These are phyloP conservation scores for Rhegmatorhina hoffmannsi DNA, from an alignment of 2,113 vertebrate genomes.

Conservation along the genomic window DNA sequence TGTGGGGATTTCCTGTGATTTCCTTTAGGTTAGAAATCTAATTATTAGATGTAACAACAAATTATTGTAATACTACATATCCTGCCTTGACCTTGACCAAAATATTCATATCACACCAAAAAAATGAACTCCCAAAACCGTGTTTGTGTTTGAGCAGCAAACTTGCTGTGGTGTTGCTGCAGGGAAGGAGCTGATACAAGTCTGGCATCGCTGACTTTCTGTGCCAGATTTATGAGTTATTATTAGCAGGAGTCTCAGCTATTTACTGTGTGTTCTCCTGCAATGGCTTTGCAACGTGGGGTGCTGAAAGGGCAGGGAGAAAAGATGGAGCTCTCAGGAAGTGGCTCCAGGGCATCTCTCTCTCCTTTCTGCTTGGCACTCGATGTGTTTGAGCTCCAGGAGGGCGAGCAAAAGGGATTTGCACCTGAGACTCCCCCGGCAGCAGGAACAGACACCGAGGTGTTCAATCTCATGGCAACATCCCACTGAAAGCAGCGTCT, in stretches of 20 bases:
- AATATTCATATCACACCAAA: background rate
- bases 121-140: background rate
- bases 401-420: background rate
- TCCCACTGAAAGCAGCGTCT: background rate
- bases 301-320: background rate
- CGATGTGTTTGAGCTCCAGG: background rate
- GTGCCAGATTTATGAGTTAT: background rate
- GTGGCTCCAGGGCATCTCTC: background rate
- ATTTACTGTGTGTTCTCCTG: background rate
- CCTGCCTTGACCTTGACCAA: background rate
- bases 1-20: background rate
- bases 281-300: background rate
- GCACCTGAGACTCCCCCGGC: background rate
- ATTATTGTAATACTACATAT: background rate
- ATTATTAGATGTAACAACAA: background rate
- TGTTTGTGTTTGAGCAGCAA: background rate
- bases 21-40: background rate
- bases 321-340: background rate
- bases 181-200: background rate
- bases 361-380: background rate
- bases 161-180: background rate
- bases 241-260: slow-evolving; percentile 18
- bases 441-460: background rate
- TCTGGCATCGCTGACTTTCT: background rate
- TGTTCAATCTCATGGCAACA: background rate